A percentile compares a stretch with the other conserved stretches of the same genome.
Evolutionary conservation across 2,113 vertebrate species (phyloP).

Genomic region (Triplophysa siluroides): DNA sequence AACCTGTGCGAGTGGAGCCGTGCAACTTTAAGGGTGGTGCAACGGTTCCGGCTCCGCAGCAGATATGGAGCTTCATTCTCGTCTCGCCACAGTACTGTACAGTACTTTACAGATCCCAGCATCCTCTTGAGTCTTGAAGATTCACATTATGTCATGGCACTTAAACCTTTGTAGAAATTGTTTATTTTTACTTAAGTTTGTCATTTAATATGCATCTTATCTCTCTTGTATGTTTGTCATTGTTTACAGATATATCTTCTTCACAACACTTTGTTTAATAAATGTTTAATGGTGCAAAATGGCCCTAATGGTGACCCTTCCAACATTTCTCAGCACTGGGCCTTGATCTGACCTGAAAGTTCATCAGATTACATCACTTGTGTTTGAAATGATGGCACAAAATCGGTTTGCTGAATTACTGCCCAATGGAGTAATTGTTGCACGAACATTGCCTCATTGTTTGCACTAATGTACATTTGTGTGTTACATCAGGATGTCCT

Average conservation of each 20-base stretch:
- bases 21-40: constrained; percentile 72
- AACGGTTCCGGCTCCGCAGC: constrained; percentile 68
- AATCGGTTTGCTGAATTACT: not conserved
- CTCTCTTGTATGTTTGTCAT: not conserved
- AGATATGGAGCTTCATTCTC: constrained; percentile 77
- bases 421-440: not conserved
- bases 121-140: not conserved
- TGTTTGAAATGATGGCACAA: not conserved
- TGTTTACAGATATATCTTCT: constrained; percentile 71
- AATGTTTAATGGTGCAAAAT: constrained; percentile 69
- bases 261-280: constrained; percentile 68
- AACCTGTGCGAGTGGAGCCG: constrained; percentile 64
- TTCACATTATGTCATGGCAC: not conserved
- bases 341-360: constrained; percentile 68
- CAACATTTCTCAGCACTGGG: constrained; percentile 75
- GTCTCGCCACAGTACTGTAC: constrained; percentile 54
- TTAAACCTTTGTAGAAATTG: not conserved
- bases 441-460: not conserved
- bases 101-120: not conserved
- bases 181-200: not conserved
- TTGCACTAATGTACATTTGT: not conserved
- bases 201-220: not conserved
- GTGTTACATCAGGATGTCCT: not conserved
- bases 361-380: not conserved
- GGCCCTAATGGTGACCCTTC: constrained; percentile 67